Conservation (phyloP, 2,888 invertebrate species). For the Endotricha flammealis region DNA sequence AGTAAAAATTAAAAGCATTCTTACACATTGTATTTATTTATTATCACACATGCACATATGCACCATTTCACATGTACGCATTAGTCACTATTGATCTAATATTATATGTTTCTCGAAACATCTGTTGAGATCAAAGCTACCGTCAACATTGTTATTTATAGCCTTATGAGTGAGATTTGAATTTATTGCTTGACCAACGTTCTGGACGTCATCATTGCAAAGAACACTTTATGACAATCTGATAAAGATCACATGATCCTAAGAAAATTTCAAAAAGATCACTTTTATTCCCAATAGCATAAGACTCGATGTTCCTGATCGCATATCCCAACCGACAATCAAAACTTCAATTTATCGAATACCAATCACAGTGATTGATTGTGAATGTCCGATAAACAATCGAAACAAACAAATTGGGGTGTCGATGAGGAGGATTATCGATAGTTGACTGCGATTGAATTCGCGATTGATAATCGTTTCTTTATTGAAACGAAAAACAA, state of each 20-base stretch:
- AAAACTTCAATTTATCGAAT: slow-evolving; percentile 16
- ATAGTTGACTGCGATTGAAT: slow-evolving; percentile 9
- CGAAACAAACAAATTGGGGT: slow-evolving; percentile 26
- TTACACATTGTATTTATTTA: no score
- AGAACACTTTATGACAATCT: not conserved
- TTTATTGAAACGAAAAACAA: not conserved
- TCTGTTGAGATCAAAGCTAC: slow-evolving; percentile 3
- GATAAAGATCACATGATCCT: slow-evolving; percentile 2
- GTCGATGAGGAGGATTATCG: slow-evolving; percentile 13
- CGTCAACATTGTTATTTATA: slow-evolving; percentile 1
- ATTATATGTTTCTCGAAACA: slow-evolving; percentile 5
- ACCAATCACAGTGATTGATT: slow-evolving; percentile 33
- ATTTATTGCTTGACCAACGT: not conserved
- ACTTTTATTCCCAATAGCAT: not conserved
- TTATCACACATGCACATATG: no score
- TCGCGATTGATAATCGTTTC: slow-evolving; percentile 1
- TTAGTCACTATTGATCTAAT: slow-evolving; percentile 15
- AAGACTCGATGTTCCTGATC: not conserved
- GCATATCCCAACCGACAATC: not conserved
- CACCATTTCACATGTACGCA: no score
- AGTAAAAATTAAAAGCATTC: no score
- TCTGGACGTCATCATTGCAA: not conserved
- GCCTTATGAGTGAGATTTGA: not conserved
- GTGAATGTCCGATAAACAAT: slow-evolving; percentile 25
- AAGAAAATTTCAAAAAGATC: not conserved